Evolutionary conservation across 2,113 vertebrate genomes (phyloP).

Genomic region (Strix uralensis): DNA sequence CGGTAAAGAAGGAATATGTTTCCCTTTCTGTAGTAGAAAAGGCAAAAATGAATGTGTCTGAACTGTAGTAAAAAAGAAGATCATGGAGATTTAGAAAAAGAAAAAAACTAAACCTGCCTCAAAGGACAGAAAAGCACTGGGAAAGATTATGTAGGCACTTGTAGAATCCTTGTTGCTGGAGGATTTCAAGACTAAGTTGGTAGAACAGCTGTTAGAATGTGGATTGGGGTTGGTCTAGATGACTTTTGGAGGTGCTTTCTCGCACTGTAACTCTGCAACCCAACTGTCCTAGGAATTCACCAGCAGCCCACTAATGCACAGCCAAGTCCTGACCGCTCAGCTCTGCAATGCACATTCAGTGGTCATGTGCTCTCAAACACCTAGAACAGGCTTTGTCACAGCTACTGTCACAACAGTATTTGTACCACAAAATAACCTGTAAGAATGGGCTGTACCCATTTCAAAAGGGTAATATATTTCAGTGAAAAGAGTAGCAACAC

Average conservation of each 20-base stretch:
- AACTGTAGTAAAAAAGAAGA: background rate
- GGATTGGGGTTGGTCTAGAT: background rate
- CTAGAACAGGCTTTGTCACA: background rate
- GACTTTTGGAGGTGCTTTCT: background rate
- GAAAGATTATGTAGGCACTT: background rate
- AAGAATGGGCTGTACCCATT: background rate
- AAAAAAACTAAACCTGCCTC: background rate
- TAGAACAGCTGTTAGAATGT: background rate
- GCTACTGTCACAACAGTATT: background rate
- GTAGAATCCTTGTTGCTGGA: background rate
- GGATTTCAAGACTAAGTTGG: background rate
- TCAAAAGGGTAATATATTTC: background rate
- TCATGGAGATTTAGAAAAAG: background rate
- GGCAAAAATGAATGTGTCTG: background rate
- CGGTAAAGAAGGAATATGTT: background rate
- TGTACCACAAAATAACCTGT: background rate
- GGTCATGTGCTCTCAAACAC: background rate
- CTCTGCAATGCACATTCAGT: accelerated
- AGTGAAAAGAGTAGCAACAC: background rate
- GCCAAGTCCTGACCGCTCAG: background rate
- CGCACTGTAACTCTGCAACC: background rate
- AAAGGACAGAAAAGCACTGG: background rate
- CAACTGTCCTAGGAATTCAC: background rate
- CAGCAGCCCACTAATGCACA: background rate
- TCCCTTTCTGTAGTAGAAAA: background rate